These are phyloP conservation scores for Gulo gulo DNA, from an alignment of 2,113 vertebrate species.

Conservation along the genomic window DNA sequence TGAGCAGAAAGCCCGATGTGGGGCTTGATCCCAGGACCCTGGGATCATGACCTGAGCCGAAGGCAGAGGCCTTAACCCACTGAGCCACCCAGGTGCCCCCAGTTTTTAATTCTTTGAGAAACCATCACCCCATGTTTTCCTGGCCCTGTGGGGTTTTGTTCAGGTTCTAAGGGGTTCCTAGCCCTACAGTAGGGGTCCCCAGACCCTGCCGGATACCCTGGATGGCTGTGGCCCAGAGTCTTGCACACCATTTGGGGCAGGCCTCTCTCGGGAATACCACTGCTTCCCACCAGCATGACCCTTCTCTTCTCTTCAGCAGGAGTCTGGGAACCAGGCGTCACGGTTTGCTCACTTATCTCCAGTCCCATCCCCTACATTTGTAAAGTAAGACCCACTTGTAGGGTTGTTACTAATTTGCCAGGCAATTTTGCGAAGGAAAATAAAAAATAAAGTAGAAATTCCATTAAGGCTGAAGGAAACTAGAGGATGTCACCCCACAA, in stretches of 20 bases:
- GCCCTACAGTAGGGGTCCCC: not conserved
- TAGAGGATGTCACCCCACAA: not conserved
- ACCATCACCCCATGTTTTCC: not conserved
- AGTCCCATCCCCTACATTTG: not conserved
- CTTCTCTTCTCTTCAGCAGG: not conserved
- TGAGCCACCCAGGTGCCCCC: no score
- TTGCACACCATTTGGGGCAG: not conserved
- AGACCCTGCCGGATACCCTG: not conserved
- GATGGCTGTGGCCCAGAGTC: not conserved
- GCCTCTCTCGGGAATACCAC: not conserved
- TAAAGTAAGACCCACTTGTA: not conserved
- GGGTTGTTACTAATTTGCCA: not conserved
- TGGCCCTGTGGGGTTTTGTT: not conserved
- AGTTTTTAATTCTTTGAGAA: not conserved
- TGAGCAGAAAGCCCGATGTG: no score
- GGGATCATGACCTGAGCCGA: no score
- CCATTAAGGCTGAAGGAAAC: not conserved
- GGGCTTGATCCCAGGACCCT: no score
- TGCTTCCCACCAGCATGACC: not conserved
- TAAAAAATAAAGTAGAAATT: not conserved
- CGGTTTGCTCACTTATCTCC: not conserved
- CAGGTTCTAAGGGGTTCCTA: not conserved
- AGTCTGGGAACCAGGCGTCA: not conserved
- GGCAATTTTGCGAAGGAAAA: not conserved
- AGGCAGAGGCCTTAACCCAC: no score